These are phyloP conservation scores for Gryllus longicercus DNA, from an alignment of 2,888 invertebrate species.

Conservation along the genomic window DNA sequence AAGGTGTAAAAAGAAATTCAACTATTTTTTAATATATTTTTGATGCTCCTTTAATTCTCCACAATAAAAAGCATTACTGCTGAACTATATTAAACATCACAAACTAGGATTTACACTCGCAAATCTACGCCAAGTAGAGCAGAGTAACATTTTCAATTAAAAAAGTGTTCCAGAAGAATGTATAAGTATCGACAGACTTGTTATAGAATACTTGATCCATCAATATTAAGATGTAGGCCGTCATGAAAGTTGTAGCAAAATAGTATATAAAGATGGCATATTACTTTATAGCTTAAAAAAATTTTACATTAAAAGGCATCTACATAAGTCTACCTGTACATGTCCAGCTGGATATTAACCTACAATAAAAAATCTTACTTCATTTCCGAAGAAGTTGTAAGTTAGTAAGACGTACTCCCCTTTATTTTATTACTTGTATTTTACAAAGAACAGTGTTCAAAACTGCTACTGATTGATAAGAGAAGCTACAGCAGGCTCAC, in stretches of 20 bases:
- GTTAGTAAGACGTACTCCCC: constrained; percentile 17
- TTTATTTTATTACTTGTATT: constrained; percentile 9
- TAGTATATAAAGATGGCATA: constrained; percentile 17
- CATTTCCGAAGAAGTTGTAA: constrained; percentile 17
- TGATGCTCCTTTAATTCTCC: not conserved
- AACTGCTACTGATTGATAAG: constrained; percentile 17
- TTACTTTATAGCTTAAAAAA: constrained; percentile 17
- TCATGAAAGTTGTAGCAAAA: constrained; percentile 11
- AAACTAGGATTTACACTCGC: not conserved
- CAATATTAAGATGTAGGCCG: constrained; percentile 9
- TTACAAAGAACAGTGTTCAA: not conserved
- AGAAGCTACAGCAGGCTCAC: not conserved
- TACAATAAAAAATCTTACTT: constrained; percentile 17
- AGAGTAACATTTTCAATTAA: not conserved
- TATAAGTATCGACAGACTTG: not conserved
- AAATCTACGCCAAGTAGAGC: not conserved
- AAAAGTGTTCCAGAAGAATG: not conserved
- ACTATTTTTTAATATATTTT: too few species aligned
- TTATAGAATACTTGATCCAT: constrained; percentile 5
- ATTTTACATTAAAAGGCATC: not conserved
- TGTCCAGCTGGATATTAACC: not conserved
- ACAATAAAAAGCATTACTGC: not conserved
- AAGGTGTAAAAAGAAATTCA: too few species aligned
- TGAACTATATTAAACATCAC: not conserved
- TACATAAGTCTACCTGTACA: not conserved